A percentile compares a stretch with the other conserved stretches of the same genome.
Evolutionary conservation across 1,140 invertebrate genomes (phyloP).

Genomic region (Drosophila ohnishii): DNA sequence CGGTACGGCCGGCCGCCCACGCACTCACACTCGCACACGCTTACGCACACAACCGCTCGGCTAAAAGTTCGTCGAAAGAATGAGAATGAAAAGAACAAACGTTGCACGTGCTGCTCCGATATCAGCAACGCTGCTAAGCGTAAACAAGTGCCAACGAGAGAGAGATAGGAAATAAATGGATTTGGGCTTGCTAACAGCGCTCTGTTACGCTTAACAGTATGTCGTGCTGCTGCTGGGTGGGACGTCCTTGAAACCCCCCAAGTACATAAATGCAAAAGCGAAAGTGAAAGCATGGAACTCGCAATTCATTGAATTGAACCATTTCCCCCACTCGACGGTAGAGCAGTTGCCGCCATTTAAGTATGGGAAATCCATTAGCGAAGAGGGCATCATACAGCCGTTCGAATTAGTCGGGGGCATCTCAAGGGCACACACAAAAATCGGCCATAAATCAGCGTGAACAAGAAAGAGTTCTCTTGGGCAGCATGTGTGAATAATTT

Average conservation of each 20-base stretch:
- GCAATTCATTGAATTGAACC: slow-evolving; percentile 23
- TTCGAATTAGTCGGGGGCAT: slow-evolving; percentile 26
- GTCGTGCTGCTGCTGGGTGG: background rate
- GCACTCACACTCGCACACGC: slow-evolving; percentile 14
- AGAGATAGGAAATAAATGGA: slow-evolving; percentile 14
- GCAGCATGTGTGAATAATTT: background rate
- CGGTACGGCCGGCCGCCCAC: slow-evolving; percentile 26
- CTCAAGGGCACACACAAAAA: slow-evolving; percentile 28
- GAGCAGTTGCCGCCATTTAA: slow-evolving; percentile 3
- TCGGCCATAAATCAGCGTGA: slow-evolving; percentile 6
- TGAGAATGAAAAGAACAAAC: slow-evolving; percentile 57
- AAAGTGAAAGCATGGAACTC: slow-evolving; percentile 26
- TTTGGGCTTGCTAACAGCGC: slow-evolving; percentile 28
- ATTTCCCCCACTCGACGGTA: slow-evolving; percentile 7
- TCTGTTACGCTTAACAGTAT: slow-evolving; percentile 35
- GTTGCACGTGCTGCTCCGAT: slow-evolving; percentile 59
- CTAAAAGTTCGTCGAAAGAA: slow-evolving; percentile 59
- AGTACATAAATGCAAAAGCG: slow-evolving; percentile 13
- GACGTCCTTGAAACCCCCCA: slow-evolving; percentile 27
- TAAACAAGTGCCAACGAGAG: slow-evolving; percentile 60
- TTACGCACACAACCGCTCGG: slow-evolving; percentile 62
- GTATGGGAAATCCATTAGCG: slow-evolving; percentile 27
- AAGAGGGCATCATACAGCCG: slow-evolving; percentile 2
- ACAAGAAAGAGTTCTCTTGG: slow-evolving; percentile 11
- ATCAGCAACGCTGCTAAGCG: slow-evolving; percentile 32